These are phyloP conservation scores for Malthinus flaveolus DNA, from an alignment of 2,888 invertebrate species.

Conservation along the genomic window DNA sequence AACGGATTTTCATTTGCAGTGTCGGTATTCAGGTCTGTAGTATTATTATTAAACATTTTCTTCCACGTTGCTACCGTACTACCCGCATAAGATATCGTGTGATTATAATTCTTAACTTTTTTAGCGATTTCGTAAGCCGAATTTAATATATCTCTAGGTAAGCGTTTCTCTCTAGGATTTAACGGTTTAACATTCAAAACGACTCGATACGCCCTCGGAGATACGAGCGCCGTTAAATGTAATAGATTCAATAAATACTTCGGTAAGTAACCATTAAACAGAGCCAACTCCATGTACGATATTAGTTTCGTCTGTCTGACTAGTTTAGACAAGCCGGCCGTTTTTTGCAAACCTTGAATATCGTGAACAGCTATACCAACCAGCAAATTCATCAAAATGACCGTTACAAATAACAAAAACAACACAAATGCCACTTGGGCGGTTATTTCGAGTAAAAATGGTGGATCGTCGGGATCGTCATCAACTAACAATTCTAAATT, in stretches of 20 bases:
- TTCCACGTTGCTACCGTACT: conserved; percentile 67
- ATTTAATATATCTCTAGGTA: conserved; percentile 78
- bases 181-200: conserved; percentile 82
- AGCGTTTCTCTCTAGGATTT: conserved; percentile 79
- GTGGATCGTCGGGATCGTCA: conserved; percentile 75
- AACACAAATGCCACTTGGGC: conserved; percentile 81
- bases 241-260: conserved; percentile 73
- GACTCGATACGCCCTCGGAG: conserved; percentile 80
- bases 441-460: conserved; percentile 75
- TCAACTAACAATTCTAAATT: conserved; percentile 76
- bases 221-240: conserved; percentile 77
- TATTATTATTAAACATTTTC: conserved; percentile 69
- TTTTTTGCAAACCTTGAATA: conserved; percentile 83
- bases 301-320: conserved; percentile 86
- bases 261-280: conserved; percentile 79
- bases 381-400: conserved; percentile 82
- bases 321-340: conserved; percentile 80
- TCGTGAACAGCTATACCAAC: conserved; percentile 89
- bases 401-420: conserved; percentile 81
- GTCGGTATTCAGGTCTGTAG: conserved; percentile 51
- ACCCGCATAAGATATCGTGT: conserved; percentile 69
- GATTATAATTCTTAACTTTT: conserved; percentile 70
- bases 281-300: conserved; percentile 79
- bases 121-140: conserved; percentile 82
- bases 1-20: conserved; percentile 51